Evolutionary conservation across 2,797 vertebrate genomes (phyloP), one percentile per base, ranked within the genome.

Genomic region (Ptychadena robeensis): DNA sequence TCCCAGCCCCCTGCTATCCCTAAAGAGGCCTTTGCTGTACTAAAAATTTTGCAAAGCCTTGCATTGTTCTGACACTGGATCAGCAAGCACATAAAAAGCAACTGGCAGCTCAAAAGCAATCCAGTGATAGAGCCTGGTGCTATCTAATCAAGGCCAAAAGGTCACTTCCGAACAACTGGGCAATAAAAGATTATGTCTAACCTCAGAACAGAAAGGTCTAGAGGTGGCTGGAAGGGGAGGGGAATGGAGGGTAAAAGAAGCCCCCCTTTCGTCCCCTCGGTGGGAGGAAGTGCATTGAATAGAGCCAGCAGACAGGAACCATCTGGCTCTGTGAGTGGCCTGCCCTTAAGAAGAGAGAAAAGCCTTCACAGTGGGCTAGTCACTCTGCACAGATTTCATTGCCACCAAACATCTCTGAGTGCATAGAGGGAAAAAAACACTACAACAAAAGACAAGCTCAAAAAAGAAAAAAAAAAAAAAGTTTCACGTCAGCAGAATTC

Each of bases 81-180:
- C 95, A 95, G 92, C 88, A 89, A 88, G 94, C 93, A 94, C 92
- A 93, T 89, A 90, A 89, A 92, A 93, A 93, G 88, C 89, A 92
- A 91, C 92, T 90, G 91, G 91, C 89, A 91, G 92, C 95, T 95
- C 92, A 92, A 95, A 95, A 94, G 96, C 95, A 95, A 93, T 94
- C 91, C 91, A 90, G 94, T 93, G 95, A 96, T 94, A 95, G 95
- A 95, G 96, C 94, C 94, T 93, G 93, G 94, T 95, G 95, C 95
- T 96, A 97, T 97, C 96, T 96, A 96, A 97, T 96, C 96, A 97
- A 98, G 96, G 96, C 93, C 96, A 96, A 95, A 94, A 96, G 96
- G 97, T 97, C 96, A 98, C 95, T 98, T 98, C 97, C 97, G 95
- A 97, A 98, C 97, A 98, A 98, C 96, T 96, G 95, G 96, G 95